Evolutionary conservation across 2,113 vertebrate species (phyloP).

Genomic region (Thunnus maccoyii): DNA sequence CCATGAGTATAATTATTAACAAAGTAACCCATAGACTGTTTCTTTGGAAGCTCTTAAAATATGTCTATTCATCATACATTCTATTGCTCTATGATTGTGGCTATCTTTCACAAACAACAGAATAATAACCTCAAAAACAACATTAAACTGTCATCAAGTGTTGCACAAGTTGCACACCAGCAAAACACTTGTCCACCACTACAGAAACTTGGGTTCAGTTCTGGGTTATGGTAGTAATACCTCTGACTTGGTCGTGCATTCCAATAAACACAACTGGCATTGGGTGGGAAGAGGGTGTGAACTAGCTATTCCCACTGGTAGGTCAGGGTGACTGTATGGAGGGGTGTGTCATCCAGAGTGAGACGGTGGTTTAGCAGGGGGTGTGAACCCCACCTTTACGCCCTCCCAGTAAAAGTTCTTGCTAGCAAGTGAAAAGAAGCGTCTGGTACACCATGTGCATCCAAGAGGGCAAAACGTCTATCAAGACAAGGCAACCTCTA

Average conservation of each 20-base stretch:
- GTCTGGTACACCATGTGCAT: neutral
- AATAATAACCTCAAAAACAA: constrained; percentile 29
- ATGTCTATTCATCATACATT: constrained; percentile 38
- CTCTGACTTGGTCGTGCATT: neutral
- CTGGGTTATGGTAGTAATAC: neutral
- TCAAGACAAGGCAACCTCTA: constrained; percentile 16
- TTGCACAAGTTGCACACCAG: neutral
- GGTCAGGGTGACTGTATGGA: neutral
- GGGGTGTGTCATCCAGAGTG: neutral
- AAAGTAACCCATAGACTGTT: constrained; percentile 1
- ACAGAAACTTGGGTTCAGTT: neutral
- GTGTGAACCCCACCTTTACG: neutral
- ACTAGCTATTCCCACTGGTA: neutral
- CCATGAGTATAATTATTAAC: constrained; percentile 5
- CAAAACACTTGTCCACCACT: neutral
- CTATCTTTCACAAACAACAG: constrained; percentile 38
- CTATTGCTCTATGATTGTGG: constrained; percentile 10
- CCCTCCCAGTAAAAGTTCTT: neutral
- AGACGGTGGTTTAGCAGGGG: neutral
- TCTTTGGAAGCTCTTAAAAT: constrained; percentile 1
- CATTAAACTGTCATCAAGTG: neutral
- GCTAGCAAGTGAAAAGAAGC: neutral
- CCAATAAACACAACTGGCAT: constrained; percentile 5
- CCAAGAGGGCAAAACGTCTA: neutral
- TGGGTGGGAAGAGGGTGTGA: neutral